phyloP scores from a whole-genome alignment of 2,888 invertebrate species.

The Drosophila nr. fundita region DNA sequence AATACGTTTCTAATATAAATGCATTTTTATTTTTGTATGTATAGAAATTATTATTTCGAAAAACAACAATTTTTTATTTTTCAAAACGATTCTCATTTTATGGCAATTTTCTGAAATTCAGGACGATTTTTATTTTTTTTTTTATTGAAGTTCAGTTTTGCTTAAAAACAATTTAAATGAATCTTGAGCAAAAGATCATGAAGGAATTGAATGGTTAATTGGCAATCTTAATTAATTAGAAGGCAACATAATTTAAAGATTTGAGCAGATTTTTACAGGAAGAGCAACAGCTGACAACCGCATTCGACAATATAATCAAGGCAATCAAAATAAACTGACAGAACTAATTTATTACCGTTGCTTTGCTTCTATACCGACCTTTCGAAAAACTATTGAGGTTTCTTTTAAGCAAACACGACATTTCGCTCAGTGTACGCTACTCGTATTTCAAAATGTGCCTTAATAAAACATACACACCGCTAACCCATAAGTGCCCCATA shows the following conservation, averaged over 20 bases:
- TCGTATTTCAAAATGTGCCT: conserved; percentile 69
- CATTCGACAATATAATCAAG: neutral
- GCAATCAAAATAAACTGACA: neutral
- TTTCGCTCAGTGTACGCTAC: conserved; percentile 58
- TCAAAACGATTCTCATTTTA: neutral
- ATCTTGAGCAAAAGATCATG: neutral
- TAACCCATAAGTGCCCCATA: conserved; percentile 64
- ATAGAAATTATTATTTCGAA: neutral
- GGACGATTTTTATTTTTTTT: neutral
- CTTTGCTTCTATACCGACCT: neutral
- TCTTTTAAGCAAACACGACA: neutral
- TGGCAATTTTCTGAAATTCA: neutral
- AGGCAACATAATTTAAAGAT: neutral
- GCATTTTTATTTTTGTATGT: neutral
- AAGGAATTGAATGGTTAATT: neutral
- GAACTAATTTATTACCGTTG: neutral
- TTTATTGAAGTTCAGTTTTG: neutral
- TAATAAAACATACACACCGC: conserved; percentile 42
- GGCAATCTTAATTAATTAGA: neutral
- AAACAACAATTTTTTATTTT: neutral
- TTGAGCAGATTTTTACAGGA: neutral
- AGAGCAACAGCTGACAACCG: neutral
- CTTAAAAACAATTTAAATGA: neutral
- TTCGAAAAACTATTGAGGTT: no score
- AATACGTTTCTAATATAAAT: neutral